A percentile compares a stretch with the other conserved stretches of the same genome.
Evolutionary conservation across 2,797 vertebrate species (phyloP).

Genomic region (Xyrichtys novacula): DNA sequence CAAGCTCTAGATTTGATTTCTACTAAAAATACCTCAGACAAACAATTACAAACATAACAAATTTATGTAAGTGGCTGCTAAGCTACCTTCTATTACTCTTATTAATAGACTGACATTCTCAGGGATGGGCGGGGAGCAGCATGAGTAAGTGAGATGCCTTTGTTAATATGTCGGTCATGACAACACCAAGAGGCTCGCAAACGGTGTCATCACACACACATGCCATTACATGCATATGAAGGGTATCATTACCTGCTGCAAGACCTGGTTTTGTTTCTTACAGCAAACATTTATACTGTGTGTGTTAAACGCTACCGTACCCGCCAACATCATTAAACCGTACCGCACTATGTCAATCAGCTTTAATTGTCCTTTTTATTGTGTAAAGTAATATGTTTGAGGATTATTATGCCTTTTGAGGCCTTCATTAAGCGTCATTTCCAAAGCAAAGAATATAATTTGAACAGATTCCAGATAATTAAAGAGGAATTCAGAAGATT

Average conservation of each 20-base stretch:
- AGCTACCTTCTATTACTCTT: not conserved
- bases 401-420: slow-evolving; percentile 29
- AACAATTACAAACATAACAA: slow-evolving; percentile 7
- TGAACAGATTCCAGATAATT: slow-evolving; percentile 48
- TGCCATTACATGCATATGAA: slow-evolving; percentile 24
- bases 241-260: slow-evolving; percentile 39
- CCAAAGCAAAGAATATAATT: slow-evolving; percentile 30
- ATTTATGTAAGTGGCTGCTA: not conserved
- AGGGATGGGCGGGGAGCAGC: slow-evolving; percentile 14
- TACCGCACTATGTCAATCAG: slow-evolving; percentile 30
- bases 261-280: slow-evolving; percentile 27
- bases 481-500: slow-evolving; percentile 40
- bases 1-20: not conserved
- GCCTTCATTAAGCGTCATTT: slow-evolving; percentile 20
- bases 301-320: slow-evolving; percentile 15
- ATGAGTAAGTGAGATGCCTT: slow-evolving; percentile 27
- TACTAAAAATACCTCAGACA: not conserved
- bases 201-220: slow-evolving; percentile 40
- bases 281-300: slow-evolving; percentile 25
- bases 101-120: not conserved
- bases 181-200: slow-evolving; percentile 21
- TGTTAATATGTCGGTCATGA: slow-evolving; percentile 39
- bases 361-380: slow-evolving; percentile 33
- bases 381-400: slow-evolving; percentile 9
- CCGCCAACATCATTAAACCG: slow-evolving; percentile 25